A percentile compares a stretch with the other conserved stretches of the same genome.
Evolutionary conservation across 2,888 invertebrate genomes (phyloP).

Genomic region (Mesopsocus fuscifrons): DNA sequence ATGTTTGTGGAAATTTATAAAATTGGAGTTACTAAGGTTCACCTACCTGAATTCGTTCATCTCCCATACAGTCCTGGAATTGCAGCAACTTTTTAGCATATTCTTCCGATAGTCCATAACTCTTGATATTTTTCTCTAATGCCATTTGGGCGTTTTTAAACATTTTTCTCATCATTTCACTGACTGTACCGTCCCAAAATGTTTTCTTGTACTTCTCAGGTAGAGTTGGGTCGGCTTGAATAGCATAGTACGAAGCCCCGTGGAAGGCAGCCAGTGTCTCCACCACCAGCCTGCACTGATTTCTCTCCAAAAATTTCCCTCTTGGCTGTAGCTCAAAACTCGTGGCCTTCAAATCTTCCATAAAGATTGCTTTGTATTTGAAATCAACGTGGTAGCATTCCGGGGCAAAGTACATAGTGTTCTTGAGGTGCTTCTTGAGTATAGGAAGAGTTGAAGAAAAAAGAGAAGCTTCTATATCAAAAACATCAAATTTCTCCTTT

Average conservation of each 20-base stretch:
- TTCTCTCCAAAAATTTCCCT: background rate
- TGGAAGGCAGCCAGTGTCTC: conserved; percentile 1
- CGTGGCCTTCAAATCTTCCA: conserved; percentile 6
- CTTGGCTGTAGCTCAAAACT: background rate
- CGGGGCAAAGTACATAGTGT: background rate
- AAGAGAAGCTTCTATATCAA: background rate
- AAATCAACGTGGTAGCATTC: background rate
- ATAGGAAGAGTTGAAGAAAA: background rate
- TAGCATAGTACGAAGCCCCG: background rate
- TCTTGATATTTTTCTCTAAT: background rate
- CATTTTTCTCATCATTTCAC: background rate
- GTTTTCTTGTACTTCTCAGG: background rate
- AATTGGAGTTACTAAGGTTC: too few species aligned
- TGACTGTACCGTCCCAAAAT: background rate
- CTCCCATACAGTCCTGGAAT: too few species aligned
- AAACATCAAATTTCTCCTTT: background rate
- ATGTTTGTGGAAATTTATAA: too few species aligned
- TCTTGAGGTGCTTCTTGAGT: background rate
- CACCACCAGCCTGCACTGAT: background rate
- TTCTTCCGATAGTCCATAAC: background rate
- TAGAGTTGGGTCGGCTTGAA: background rate
- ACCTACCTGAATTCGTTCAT: too few species aligned
- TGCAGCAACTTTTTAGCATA: background rate
- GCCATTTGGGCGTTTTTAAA: background rate
- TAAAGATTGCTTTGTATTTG: conserved; percentile 5